Base-by-base conservation (phyloP, 1,140 invertebrate species). In the Acarapis woodi region DNA sequence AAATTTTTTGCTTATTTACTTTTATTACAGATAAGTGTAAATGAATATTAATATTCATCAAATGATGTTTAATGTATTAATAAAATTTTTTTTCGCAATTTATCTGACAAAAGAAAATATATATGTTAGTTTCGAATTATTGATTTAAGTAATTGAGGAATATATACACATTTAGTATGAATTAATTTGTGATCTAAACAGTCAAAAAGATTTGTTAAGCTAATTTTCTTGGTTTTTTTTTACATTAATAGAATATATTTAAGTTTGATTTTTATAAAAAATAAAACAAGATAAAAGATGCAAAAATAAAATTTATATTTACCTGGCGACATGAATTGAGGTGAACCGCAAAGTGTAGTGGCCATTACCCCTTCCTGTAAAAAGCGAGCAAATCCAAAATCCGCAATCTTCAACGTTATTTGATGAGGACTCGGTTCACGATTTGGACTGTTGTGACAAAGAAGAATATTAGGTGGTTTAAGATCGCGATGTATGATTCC, bases 381-480 rank as follows among this genome's bases (percentile, higher is more conserved):
- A 58, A 96, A 96, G 51, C 93, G 64, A 21, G 93, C 93, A 62
- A 99, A 99, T 15, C 93, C 93, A 66, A 99, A 99, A 62, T 99
- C 93, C 49, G 93, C 44, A 65, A 64, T 48, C 25, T 96, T 97
- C 10, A 96, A 64, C 34, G 68, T 74, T 42, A 96, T 88, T 55
- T 93, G 76, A 44, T 72, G 67, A 29, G 83, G 78, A 38, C 73
- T 68, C 16, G 85, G 80, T 52, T 78, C 71, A 14, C 48, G 50
- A 24, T 53, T 53, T 9, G 31, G 16, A 3, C 26, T 24, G n/a
- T 40, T 23, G 18, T 42, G 32, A 41, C 53, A 56, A 9, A 57
- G 40, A 3, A 57, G 38, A 41, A 58, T 59, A 38, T 57, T 57
- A 40, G 58, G 51, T 42, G 87, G 87, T 57, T 99, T 99, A 47